These are phyloP conservation scores for Musca domestica DNA, from an alignment of 1,140 invertebrate genomes.

Conservation along the genomic window DNA sequence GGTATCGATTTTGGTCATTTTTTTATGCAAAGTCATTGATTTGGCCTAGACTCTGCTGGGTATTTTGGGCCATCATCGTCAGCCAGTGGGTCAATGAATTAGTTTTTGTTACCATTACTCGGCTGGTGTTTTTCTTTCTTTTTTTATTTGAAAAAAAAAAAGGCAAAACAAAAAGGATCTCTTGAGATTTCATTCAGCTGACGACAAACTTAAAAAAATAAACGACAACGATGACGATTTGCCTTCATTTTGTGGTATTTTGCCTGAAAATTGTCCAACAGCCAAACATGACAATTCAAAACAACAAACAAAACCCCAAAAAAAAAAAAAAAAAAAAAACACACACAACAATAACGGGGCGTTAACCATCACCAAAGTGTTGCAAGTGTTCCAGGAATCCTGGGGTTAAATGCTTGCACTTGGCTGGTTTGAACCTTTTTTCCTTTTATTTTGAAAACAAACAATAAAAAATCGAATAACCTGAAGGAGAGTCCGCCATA, in stretches of 20 bases:
- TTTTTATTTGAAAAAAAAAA: not conserved
- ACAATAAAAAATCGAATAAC: not conserved
- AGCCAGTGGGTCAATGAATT: too few species aligned
- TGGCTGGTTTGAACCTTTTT: not conserved
- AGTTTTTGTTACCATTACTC: too few species aligned
- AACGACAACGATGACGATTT: not conserved
- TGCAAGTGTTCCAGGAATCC: conserved; percentile 8
- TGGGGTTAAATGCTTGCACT: not conserved
- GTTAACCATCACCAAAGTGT: conserved; percentile 14
- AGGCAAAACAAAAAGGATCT: conserved; percentile 3
- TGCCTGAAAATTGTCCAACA: conserved; percentile 12
- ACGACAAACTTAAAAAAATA: not conserved
- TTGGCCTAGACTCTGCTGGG: not conserved
- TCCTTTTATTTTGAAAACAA: not conserved
- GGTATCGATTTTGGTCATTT: not conserved
- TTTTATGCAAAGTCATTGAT: conserved; percentile 8
- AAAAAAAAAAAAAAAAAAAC: not conserved
- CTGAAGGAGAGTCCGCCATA: not conserved
- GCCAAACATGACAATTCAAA: conserved; percentile 3
- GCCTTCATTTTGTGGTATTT: not conserved
- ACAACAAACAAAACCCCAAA: not conserved
- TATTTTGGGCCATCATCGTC: too few species aligned
- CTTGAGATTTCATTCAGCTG: conserved; percentile 20
- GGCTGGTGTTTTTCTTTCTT: too few species aligned
- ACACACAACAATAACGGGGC: not conserved